Percentiles rank a stretch among this genome's conserved stretches.
phyloP scores from a whole-genome alignment of 2,888 invertebrate genomes.

The Ferrisia virgata region DNA sequence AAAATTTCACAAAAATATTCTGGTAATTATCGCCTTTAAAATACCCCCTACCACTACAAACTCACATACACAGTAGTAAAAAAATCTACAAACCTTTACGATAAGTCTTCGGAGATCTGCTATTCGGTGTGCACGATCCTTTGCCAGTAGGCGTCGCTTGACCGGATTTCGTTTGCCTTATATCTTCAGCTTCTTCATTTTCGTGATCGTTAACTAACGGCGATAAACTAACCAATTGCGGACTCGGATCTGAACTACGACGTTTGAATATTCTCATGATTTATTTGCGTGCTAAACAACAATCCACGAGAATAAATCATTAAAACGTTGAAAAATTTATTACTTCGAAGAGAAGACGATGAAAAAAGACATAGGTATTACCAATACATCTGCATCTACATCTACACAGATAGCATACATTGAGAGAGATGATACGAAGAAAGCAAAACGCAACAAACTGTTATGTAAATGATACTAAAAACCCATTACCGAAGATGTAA shows the following conservation, averaged over 20 bases:
- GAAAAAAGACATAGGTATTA: too few species aligned
- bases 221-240: slow-evolving; percentile 59
- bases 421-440: background rate
- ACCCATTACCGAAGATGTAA: background rate
- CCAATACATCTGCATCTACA: too few species aligned
- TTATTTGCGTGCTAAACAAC: slow-evolving; percentile 13
- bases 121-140: slow-evolving; percentile 50
- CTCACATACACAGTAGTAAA: background rate
- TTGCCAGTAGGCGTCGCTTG: slow-evolving; percentile 50
- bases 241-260: slow-evolving; percentile 59
- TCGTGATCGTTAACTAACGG: slow-evolving; percentile 52
- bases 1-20: too few species aligned
- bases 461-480: slow-evolving; percentile 4
- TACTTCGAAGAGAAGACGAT: background rate
- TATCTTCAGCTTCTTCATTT: slow-evolving; percentile 49
- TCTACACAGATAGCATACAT: too few species aligned
- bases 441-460: background rate
- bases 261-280: slow-evolving; percentile 59
- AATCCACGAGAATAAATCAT: slow-evolving; percentile 8
- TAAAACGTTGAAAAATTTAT: slow-evolving; percentile 20
- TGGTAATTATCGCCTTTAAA: too few species aligned
- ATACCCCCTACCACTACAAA: background rate
- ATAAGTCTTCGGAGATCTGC: slow-evolving; percentile 52
- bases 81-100: slow-evolving; percentile 52
- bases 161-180: slow-evolving; percentile 50